A percentile compares a stretch with the other conserved stretches of the same genome.
phyloP scores from a whole-genome alignment of 2,888 invertebrate genomes.

The Orchesellides sinensis region DNA sequence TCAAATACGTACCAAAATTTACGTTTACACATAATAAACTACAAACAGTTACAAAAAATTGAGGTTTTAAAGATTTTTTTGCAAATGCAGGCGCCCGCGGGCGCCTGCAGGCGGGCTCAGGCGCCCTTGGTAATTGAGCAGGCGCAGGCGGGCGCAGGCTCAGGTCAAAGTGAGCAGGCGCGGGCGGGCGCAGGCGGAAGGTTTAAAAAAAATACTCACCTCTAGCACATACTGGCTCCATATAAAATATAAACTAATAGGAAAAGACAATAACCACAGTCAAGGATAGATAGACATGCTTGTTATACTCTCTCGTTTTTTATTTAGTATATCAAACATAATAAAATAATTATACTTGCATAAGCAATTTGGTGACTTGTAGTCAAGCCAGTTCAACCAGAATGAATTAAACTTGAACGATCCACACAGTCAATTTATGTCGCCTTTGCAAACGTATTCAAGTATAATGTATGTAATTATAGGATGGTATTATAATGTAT shows the following conservation, averaged over 20 bases:
- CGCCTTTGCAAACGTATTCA: background rate
- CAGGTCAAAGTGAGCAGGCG: too few relatives aligned
- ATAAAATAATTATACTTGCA: conserved; percentile 64
- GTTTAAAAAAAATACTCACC: too few relatives aligned
- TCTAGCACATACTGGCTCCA: background rate
- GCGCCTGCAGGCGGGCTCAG: too few relatives aligned
- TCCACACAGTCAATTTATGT: conserved; percentile 61
- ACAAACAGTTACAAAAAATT: too few relatives aligned
- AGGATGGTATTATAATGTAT: background rate
- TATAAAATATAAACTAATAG: background rate
- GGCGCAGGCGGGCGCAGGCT: too few relatives aligned
- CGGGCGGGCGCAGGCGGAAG: too few relatives aligned
- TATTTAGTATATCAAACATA: conserved; percentile 41
- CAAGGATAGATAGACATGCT: conserved; percentile 28
- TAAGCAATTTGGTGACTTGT: conserved; percentile 48
- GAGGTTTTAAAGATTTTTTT: too few relatives aligned
- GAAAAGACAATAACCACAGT: conserved; percentile 8
- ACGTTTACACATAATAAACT: too few relatives aligned
- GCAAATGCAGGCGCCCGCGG: too few relatives aligned
- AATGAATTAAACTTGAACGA: conserved; percentile 64
- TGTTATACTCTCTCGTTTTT: background rate
- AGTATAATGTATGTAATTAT: background rate
- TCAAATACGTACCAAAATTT: too few relatives aligned
- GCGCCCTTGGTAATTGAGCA: too few relatives aligned
- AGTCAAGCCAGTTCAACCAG: conserved; percentile 54